Evolutionary conservation across 2,797 vertebrate species (phyloP).

Genomic region (Ptychadena robeensis): DNA sequence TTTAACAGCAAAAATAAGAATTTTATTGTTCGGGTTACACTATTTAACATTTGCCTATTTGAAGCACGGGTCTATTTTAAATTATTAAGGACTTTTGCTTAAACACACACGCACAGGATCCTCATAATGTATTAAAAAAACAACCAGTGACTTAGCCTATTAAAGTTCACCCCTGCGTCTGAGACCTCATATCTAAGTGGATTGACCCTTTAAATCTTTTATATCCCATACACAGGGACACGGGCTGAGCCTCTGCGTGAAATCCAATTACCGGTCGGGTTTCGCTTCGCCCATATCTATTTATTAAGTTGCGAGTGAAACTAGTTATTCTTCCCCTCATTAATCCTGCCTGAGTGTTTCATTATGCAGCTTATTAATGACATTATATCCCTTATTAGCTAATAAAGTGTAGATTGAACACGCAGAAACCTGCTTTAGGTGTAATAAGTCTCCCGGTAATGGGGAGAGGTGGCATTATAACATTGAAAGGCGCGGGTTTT

Average conservation of each 20-base stretch:
- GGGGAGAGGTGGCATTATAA: slow-evolving; percentile 11
- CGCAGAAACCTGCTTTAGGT: slow-evolving; percentile 8
- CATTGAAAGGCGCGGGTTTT: neutral
- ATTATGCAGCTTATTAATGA: slow-evolving; percentile 46
- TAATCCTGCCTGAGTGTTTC: slow-evolving; percentile 27
- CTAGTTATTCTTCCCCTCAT: slow-evolving; percentile 39
- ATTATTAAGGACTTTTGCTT: no score
- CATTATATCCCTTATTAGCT: slow-evolving; percentile 43
- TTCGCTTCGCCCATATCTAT: slow-evolving; percentile 3
- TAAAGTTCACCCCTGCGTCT: neutral
- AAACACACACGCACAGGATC: no score
- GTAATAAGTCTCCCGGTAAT: slow-evolving; percentile 43
- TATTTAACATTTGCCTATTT: no score
- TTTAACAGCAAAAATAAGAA: no score
- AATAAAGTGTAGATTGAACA: slow-evolving; percentile 24
- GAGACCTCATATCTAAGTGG: neutral
- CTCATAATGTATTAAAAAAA: no score
- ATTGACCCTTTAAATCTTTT: neutral
- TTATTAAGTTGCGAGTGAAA: slow-evolving; percentile 9
- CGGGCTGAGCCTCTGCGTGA: neutral
- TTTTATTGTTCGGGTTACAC: no score
- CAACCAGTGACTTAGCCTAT: neutral
- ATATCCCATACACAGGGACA: neutral
- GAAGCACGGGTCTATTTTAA: no score
- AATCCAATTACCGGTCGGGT: neutral